A percentile compares a stretch with the other conserved stretches of the same genome.
These are phyloP conservation scores for Thereva nobilitata DNA, from an alignment of 2,888 invertebrate species.

Conservation along the genomic window DNA sequence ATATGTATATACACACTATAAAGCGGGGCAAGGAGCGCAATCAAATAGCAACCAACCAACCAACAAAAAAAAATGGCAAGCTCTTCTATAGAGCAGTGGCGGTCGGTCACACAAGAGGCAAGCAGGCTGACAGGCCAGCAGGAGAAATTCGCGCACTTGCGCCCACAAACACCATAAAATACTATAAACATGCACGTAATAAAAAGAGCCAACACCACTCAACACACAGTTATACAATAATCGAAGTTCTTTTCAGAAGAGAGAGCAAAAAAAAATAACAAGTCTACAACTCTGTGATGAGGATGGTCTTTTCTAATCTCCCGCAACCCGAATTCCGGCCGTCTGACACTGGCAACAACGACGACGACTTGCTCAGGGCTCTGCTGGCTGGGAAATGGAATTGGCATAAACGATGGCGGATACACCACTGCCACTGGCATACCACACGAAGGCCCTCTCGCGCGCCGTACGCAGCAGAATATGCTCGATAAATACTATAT, in stretches of 20 bases:
- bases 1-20: neutral
- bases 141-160: constrained; percentile 35
- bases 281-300: neutral
- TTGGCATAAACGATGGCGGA: constrained; percentile 16
- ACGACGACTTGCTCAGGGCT: constrained; percentile 6
- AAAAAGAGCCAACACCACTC: constrained; percentile 15
- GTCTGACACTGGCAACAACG: constrained; percentile 12
- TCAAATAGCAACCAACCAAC: neutral
- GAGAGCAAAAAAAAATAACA: constrained; percentile 8
- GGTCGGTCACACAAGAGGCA: neutral
- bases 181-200: constrained; percentile 13
- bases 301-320: no score
- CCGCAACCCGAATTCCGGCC: constrained; percentile 5
- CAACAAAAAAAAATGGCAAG: neutral
- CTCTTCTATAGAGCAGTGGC: no score
- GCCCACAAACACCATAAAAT: constrained; percentile 29
- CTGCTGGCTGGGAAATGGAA: constrained; percentile 19
- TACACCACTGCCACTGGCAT: constrained; percentile 5
- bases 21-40: constrained; percentile 7
- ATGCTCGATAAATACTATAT: no score
- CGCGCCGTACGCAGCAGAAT: neutral
- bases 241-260: neutral
- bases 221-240: constrained; percentile 16
- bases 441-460: no score
- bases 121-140: constrained; percentile 1